A percentile compares a stretch with the other conserved stretches of the same genome.
phyloP scores from a whole-genome alignment of 2,888 invertebrate genomes.

The Augochlorella aurata region DNA sequence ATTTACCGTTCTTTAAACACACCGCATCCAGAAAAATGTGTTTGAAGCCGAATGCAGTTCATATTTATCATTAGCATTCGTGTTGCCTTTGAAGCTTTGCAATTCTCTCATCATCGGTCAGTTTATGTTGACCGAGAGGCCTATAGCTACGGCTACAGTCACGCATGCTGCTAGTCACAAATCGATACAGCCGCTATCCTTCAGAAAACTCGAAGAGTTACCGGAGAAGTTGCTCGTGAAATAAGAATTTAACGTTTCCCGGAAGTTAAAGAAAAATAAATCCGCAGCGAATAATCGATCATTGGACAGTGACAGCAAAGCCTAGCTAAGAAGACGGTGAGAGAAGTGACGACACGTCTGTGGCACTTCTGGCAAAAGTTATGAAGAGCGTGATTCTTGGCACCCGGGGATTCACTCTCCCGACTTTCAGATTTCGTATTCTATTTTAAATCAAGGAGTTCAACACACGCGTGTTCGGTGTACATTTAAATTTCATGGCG shows the following conservation, averaged over 20 bases:
- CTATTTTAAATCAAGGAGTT: conserved; percentile 38
- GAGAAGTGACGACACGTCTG: conserved; percentile 41
- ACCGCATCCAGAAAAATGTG: too few species aligned
- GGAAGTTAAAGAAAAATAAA: conserved; percentile 1
- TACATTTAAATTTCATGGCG: conserved; percentile 14
- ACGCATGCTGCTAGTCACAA: not conserved
- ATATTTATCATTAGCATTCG: too few species aligned
- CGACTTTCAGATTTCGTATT: conserved; percentile 26
- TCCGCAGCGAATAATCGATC: conserved; percentile 12
- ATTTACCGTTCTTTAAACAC: too few species aligned
- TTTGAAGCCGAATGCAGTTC: too few species aligned
- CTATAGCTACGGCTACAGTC: not conserved
- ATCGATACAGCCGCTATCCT: not conserved
- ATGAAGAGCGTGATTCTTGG: conserved; percentile 43
- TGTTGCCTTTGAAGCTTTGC: too few species aligned
- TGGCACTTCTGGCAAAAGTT: conserved; percentile 47
- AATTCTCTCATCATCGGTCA: not conserved
- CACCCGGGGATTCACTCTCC: conserved; percentile 18
- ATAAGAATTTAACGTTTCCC: not conserved
- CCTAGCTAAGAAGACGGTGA: not conserved
- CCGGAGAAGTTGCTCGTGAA: not conserved
- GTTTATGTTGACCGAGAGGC: not conserved
- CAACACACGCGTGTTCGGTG: conserved; percentile 15
- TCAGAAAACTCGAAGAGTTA: not conserved
- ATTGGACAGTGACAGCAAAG: not conserved